These are phyloP conservation scores for Brachyhypopomus occidentalis DNA, from an alignment of 2,113 vertebrate species.

Conservation along the genomic window DNA sequence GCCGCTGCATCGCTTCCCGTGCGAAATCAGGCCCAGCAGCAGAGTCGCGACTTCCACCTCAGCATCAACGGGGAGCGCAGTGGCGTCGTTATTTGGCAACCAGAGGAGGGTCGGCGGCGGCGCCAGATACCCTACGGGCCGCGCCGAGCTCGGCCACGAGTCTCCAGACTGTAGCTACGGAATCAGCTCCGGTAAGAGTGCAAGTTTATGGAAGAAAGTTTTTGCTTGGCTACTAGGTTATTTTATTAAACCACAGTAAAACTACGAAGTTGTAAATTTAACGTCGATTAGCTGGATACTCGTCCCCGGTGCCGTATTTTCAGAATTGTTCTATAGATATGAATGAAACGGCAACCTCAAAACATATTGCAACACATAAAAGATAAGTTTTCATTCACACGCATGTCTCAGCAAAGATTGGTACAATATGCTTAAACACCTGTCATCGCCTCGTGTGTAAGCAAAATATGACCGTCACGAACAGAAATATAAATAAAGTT, in stretches of 20 bases:
- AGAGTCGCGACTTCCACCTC: slow-evolving; percentile 79
- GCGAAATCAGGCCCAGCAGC: slow-evolving; percentile 78
- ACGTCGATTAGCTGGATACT: too few relatives aligned
- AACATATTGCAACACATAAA: too few relatives aligned
- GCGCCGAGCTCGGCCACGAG: slow-evolving; percentile 61
- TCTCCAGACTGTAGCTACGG: slow-evolving; percentile 76
- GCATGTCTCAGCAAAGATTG: too few relatives aligned
- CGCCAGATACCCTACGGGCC: slow-evolving; percentile 65
- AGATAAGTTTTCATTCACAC: too few relatives aligned
- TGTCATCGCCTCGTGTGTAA: too few relatives aligned
- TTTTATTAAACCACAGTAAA: background rate
- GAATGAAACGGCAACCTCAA: too few relatives aligned
- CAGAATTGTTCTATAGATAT: too few relatives aligned
- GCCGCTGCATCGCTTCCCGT: slow-evolving; percentile 76
- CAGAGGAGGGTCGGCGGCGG: slow-evolving; percentile 59
- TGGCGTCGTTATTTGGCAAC: slow-evolving; percentile 49
- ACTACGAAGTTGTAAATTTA: background rate
- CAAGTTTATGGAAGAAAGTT: slow-evolving; percentile 23
- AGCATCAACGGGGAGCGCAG: slow-evolving; percentile 55
- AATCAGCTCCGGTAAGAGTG: slow-evolving; percentile 85
- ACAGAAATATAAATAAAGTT: too few relatives aligned
- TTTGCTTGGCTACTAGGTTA: background rate
- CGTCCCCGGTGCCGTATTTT: too few relatives aligned
- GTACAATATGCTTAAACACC: too few relatives aligned
- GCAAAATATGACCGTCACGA: too few relatives aligned